These are phyloP conservation scores for Tyrannus savana DNA, from an alignment of 2,113 vertebrate species.

Conservation along the genomic window DNA sequence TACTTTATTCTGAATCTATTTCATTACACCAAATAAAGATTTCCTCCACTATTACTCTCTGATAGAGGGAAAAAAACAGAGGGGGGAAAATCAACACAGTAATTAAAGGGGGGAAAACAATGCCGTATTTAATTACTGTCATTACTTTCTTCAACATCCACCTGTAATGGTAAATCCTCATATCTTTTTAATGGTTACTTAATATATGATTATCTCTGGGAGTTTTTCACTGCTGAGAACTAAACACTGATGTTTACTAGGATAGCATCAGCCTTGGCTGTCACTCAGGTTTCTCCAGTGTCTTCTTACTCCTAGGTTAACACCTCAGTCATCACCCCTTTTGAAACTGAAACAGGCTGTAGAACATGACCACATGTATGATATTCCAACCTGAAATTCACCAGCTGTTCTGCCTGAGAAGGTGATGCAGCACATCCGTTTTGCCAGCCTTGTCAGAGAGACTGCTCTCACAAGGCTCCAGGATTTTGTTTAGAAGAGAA, in stretches of 20 bases:
- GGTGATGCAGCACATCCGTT: background rate
- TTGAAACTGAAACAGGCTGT: slow-evolving; percentile 52
- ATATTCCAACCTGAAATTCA: slow-evolving; percentile 54
- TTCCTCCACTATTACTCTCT: background rate
- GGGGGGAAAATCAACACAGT: background rate
- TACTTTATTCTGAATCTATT: background rate
- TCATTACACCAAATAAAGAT: background rate
- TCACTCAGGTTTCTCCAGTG: slow-evolving; percentile 57
- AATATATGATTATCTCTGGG: slow-evolving; percentile 41
- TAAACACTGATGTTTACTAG: slow-evolving; percentile 53
- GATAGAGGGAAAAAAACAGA: background rate
- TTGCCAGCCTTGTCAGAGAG: background rate
- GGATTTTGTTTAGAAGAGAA: background rate
- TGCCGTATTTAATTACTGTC: slow-evolving; percentile 20
- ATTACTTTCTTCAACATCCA: slow-evolving; percentile 56
- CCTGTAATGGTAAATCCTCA: slow-evolving; percentile 49
- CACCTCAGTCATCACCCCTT: slow-evolving; percentile 43
- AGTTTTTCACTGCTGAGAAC: slow-evolving; percentile 37
- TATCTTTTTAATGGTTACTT: slow-evolving; percentile 62
- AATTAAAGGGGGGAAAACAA: background rate
- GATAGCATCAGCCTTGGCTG: slow-evolving; percentile 58
- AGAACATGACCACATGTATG: slow-evolving; percentile 60
- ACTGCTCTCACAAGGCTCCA: background rate
- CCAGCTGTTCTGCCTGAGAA: background rate
- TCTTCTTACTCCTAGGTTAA: slow-evolving; percentile 59